These are phyloP conservation scores for Furcifer pardalis DNA, from an alignment of 2,797 vertebrate species.

Conservation along the genomic window DNA sequence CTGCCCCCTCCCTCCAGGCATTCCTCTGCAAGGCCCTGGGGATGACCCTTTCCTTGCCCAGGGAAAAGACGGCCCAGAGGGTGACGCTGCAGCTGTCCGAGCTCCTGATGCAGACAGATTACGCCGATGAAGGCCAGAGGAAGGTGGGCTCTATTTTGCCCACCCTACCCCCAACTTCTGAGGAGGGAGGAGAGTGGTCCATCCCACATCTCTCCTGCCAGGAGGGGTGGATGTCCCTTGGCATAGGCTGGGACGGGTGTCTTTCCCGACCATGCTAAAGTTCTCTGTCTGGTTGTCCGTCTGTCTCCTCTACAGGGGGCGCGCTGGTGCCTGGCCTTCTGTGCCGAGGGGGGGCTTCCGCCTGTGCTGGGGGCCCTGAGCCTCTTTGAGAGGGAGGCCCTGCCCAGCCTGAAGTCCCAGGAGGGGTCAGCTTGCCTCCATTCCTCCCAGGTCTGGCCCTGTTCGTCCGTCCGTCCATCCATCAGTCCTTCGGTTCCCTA, in stretches of 20 bases:
- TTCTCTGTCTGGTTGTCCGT: no score
- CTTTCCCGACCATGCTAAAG: no score
- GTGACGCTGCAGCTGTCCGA: neutral
- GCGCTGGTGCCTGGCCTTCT: conserved; percentile 11
- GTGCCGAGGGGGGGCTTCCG: neutral
- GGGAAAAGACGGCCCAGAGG: neutral
- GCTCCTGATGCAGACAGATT: neutral
- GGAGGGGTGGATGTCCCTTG: no score
- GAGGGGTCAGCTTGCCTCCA: neutral
- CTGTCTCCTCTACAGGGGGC: neutral
- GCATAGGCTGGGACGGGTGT: no score
- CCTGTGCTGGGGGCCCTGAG: neutral
- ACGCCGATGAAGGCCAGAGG: neutral
- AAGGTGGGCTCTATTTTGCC: neutral
- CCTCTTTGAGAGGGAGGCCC: neutral
- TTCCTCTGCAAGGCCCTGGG: conserved; percentile 33
- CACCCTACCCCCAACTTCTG: no score
- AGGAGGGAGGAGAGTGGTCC: no score
- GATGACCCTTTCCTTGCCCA: neutral
- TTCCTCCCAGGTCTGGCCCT: conserved; percentile 1
- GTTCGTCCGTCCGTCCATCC: no score
- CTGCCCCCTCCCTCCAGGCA: neutral
- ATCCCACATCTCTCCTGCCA: neutral
- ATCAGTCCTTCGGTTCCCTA: no score
- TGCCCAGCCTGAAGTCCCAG: neutral